phyloP scores from a whole-genome alignment of 53 echinoderm and acorn worm species.

The Astropecten irregularis region DNA sequence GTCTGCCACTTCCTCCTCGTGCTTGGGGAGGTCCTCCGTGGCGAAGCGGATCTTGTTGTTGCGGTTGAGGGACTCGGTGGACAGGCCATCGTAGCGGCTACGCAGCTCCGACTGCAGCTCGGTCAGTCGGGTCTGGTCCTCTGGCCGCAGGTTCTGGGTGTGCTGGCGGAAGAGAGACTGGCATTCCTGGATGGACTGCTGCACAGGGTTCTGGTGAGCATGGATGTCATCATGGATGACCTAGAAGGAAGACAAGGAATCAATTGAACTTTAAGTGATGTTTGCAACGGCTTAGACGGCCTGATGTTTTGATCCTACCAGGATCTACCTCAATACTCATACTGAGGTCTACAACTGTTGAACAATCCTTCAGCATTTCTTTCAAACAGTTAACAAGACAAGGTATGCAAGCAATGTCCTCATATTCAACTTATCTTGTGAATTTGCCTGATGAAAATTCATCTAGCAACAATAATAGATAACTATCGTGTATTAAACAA shows the following conservation, averaged over 20 bases:
- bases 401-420: too few species aligned
- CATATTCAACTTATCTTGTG: too few species aligned
- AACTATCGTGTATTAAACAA: too few species aligned
- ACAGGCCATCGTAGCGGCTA: constrained; percentile 79
- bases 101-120: constrained; percentile 85
- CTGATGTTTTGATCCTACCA: too few species aligned
- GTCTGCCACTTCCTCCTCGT: constrained; percentile 82
- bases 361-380: too few species aligned
- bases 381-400: too few species aligned
- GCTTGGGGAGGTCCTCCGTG: constrained; percentile 81
- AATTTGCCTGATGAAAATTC: too few species aligned
- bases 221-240: constrained; percentile 91
- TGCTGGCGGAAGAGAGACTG: constrained; percentile 86
- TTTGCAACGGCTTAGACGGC: too few species aligned
- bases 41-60: constrained; percentile 86
- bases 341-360: too few species aligned
- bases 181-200: constrained; percentile 84
- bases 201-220: constrained; percentile 88
- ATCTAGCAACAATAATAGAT: too few species aligned
- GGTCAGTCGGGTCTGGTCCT: constrained; percentile 87
- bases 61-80: constrained; percentile 75
- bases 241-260: constrained; percentile 19
- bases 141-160: constrained; percentile 80
- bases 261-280: too few species aligned
- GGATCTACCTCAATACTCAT: too few species aligned